A percentile compares a stretch with the other conserved stretches of the same genome.
Conservation (phyloP, 2,888 invertebrate species). For the Nyleta sp. region DNA sequence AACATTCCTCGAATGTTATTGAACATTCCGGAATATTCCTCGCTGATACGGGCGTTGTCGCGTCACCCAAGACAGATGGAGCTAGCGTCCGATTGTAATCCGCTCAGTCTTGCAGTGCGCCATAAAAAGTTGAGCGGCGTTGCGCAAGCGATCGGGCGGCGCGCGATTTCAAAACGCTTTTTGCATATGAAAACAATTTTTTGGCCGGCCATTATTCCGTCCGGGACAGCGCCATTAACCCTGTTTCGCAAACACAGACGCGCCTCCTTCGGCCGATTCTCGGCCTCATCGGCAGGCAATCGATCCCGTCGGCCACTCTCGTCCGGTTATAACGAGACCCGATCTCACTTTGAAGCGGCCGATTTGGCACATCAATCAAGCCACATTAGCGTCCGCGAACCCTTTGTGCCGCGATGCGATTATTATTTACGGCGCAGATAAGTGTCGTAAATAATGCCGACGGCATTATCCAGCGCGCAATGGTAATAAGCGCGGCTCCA, state of each 20-base stretch:
- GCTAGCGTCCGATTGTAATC: too few species aligned
- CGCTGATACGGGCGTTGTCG: too few species aligned
- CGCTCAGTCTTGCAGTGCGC: too few species aligned
- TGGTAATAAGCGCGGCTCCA: constrained; percentile 20
- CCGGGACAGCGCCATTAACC: constrained; percentile 15
- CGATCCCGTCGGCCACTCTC: too few species aligned
- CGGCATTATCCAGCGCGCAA: not conserved
- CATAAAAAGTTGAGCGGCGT: too few species aligned
- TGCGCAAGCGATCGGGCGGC: too few species aligned
- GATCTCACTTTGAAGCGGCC: constrained; percentile 3
- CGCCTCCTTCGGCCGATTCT: not conserved
- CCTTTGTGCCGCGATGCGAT: constrained; percentile 27
- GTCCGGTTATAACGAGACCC: constrained; percentile 1
- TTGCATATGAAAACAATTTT: constrained; percentile 16
- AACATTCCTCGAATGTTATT: too few species aligned
- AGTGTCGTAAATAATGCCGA: constrained; percentile 37
- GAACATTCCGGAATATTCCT: too few species aligned
- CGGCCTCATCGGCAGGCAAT: too few species aligned
- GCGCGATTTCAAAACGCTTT: constrained; percentile 11
- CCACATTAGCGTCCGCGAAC: constrained; percentile 20
- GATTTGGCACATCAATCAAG: constrained; percentile 29
- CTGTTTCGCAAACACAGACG: constrained; percentile 7
- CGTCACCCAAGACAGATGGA: too few species aligned
- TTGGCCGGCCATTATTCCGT: not conserved
- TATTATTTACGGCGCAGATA: constrained; percentile 37